phyloP scores from a whole-genome alignment of 2,888 invertebrate species.

The Biston stratarius region DNA sequence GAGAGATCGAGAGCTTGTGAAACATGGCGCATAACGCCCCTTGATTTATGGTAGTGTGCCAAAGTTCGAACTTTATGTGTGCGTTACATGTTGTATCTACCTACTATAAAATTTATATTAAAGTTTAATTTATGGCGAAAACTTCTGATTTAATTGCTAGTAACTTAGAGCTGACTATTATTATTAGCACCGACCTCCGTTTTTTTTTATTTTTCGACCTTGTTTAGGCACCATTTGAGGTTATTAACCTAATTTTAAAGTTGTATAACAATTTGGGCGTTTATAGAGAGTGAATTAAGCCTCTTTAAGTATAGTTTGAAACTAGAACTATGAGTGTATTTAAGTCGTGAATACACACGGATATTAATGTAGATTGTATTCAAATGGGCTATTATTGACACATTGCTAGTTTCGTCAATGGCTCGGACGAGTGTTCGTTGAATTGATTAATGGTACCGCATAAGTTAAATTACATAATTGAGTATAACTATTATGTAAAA shows the following conservation, averaged over 20 bases:
- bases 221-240: neutral
- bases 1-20: constrained; percentile 78
- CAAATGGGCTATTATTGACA: constrained; percentile 72
- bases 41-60: constrained; percentile 86
- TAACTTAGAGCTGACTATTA: constrained; percentile 14
- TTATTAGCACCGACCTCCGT: constrained; percentile 1
- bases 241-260: constrained; percentile 50
- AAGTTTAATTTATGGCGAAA: constrained; percentile 27
- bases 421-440: constrained; percentile 67
- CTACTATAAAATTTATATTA: constrained; percentile 46
- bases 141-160: constrained; percentile 28
- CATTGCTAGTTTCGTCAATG: constrained; percentile 69
- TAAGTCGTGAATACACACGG: constrained; percentile 30
- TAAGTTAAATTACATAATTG: constrained; percentile 77
- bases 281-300: constrained; percentile 49
- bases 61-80: constrained; percentile 83
- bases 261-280: constrained; percentile 58
- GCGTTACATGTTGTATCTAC: constrained; percentile 67
- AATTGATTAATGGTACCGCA: constrained; percentile 71
- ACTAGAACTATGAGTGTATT: constrained; percentile 20
- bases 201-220: constrained; percentile 3
- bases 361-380: constrained; percentile 63
- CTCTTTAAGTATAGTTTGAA: constrained; percentile 46
- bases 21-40: constrained; percentile 87
- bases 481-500: constrained; percentile 63